phyloP scores from a whole-genome alignment of 2,888 invertebrate species.

The Sisyra nigra region DNA sequence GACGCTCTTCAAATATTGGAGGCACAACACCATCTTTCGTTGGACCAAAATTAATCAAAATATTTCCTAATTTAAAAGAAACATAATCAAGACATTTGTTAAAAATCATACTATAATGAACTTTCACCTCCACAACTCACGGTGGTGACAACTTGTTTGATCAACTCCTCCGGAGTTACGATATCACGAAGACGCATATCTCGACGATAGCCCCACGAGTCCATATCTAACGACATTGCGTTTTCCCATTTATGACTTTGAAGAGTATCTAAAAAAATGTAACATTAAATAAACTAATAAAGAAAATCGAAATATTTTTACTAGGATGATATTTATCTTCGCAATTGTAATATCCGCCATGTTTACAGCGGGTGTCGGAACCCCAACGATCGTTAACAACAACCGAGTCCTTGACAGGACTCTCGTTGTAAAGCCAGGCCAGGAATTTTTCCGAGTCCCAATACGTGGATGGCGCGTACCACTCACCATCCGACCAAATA shows the following conservation, averaged over 20 bases:
- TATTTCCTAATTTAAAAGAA: slow-evolving; percentile 41
- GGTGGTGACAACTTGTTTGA: slow-evolving; percentile 47
- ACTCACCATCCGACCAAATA: slow-evolving; percentile 83
- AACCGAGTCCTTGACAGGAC: slow-evolving; percentile 65
- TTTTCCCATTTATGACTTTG: slow-evolving; percentile 80
- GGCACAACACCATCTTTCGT: slow-evolving; percentile 75
- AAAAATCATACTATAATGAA: slow-evolving; percentile 14
- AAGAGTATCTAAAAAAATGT: slow-evolving; percentile 28
- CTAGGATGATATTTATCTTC: slow-evolving; percentile 62
- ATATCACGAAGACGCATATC: slow-evolving; percentile 47
- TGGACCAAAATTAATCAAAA: slow-evolving; percentile 75
- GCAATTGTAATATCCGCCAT: slow-evolving; percentile 76
- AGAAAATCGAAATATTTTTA: slow-evolving; percentile 14
- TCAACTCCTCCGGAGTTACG: slow-evolving; percentile 42
- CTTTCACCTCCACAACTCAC: slow-evolving; percentile 64
- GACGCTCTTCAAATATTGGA: slow-evolving; percentile 74
- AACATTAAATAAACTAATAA: background rate
- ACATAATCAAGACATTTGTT: slow-evolving; percentile 29
- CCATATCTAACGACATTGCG: slow-evolving; percentile 67
- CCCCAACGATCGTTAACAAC: slow-evolving; percentile 91
- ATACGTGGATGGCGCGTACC: slow-evolving; percentile 65
- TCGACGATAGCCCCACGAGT: slow-evolving; percentile 69
- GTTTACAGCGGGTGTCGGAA: slow-evolving; percentile 50
- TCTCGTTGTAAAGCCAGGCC: slow-evolving; percentile 76
- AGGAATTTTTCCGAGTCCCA: slow-evolving; percentile 68